Evolutionary conservation across 2,888 invertebrate genomes (phyloP), one percentile per base, ranked within the genome.

Genomic region (Helicoverpa assulta): DNA sequence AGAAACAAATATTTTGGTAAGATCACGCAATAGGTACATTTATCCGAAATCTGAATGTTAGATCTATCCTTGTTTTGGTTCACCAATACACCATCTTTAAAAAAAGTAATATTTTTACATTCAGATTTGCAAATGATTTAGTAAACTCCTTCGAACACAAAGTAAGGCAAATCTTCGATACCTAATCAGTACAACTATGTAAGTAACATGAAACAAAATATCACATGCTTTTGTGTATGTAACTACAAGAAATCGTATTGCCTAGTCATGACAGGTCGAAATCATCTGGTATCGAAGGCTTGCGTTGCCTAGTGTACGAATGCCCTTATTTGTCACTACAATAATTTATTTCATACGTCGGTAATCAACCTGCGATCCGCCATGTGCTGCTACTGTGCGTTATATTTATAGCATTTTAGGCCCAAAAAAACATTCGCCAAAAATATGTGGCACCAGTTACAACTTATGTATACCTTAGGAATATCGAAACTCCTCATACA

Each of bases 1-100:
- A 59, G 16, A 57, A 52, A 40, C 8, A 66, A 56, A 65, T 55
- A 65, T 67, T 70, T 70, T 61, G 60, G 67, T 73, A 58, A 64
- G 75, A 74, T 56, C 59, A 73, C 59, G 19, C 57, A 26, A n/a
- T 29, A 29, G 21, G 6, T 26, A 21, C 57, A 74, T 29, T 26
- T 21, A 53, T 19, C 18, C 18, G 37, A 50, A 55, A 52, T 43
- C n/a, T 60, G 29, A 64, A 50, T 67, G 37, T 37, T 14, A 16
- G 6, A 4, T 40, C 2, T 14, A 3, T 10, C 12, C 14, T 40
- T 10, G 40, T 40, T 12, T 14, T 10, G 37, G 37, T 37, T 40
- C 14, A 40, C 10, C 33, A 8, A 14, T 14, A 40, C 14, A 37
- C 37, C 2, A 40, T 40, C 14, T 40, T 14, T 14, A 40, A 47